phyloP scores from a whole-genome alignment of 1,140 invertebrate genomes.

The Eufriesea mexicana region DNA sequence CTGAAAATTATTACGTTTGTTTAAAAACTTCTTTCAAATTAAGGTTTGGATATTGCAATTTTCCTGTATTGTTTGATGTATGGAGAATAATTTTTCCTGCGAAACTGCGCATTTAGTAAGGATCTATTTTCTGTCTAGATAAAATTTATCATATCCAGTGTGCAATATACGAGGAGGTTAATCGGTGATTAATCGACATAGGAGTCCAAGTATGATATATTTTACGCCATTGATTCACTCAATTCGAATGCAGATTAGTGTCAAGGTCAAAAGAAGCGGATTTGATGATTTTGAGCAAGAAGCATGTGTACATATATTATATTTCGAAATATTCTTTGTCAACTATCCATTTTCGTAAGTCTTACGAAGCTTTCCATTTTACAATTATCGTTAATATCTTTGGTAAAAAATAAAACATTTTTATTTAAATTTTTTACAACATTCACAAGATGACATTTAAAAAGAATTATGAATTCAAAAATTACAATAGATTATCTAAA shows the following conservation, averaged over 20 bases:
- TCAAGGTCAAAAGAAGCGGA: conserved; percentile 36
- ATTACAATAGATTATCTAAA: neutral
- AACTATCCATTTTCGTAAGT: neutral
- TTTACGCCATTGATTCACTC: conserved; percentile 22
- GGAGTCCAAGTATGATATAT: conserved; percentile 13
- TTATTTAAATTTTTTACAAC: neutral
- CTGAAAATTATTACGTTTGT: too few species aligned
- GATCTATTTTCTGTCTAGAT: neutral
- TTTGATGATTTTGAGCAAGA: conserved; percentile 12
- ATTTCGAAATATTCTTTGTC: neutral
- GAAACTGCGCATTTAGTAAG: neutral
- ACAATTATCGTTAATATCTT: neutral
- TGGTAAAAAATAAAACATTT: neutral
- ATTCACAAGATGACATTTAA: neutral
- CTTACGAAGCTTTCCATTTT: neutral
- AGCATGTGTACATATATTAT: neutral
- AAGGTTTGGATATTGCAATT: too few species aligned
- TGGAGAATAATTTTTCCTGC: neutral
- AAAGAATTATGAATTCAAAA: neutral
- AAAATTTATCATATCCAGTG: neutral
- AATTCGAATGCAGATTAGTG: conserved; percentile 46
- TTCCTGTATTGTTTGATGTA: neutral
- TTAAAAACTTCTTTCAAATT: too few species aligned
- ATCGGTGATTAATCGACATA: conserved; percentile 32
- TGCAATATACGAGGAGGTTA: conserved; percentile 32